Percentiles rank a stretch among this genome's conserved stretches.
phyloP scores from a whole-genome alignment of 1,140 invertebrate genomes.

The Mizuhopecten yessoensis region DNA sequence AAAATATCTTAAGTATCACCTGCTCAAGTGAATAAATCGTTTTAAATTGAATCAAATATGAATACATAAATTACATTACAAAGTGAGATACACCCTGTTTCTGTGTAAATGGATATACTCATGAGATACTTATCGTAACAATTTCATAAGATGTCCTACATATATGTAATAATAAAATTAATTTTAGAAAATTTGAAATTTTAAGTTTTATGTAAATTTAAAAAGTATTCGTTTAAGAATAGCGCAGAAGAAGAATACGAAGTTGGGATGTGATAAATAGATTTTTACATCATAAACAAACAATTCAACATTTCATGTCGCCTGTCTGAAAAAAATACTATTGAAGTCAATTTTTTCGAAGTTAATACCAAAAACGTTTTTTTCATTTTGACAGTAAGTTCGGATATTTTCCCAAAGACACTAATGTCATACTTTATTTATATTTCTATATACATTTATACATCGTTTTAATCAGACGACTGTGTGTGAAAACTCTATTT shows the following conservation, averaged over 20 bases:
- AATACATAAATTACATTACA: background rate
- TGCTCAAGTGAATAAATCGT: background rate
- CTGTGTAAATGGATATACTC: background rate
- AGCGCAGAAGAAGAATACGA: background rate
- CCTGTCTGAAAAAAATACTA: too few relatives aligned
- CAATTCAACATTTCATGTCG: too few relatives aligned
- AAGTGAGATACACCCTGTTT: background rate
- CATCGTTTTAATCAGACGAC: too few relatives aligned
- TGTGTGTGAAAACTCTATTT: too few relatives aligned
- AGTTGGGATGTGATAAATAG: background rate
- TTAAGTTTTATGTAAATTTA: background rate
- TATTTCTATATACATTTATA: too few relatives aligned
- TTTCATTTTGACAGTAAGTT: too few relatives aligned
- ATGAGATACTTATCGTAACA: background rate
- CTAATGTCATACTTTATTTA: too few relatives aligned
- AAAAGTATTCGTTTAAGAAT: background rate
- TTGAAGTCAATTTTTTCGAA: too few relatives aligned
- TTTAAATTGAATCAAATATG: background rate
- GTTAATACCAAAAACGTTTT: too few relatives aligned
- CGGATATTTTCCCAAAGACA: too few relatives aligned
- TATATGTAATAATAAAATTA: background rate
- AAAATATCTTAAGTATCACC: background rate
- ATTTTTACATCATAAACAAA: too few relatives aligned
- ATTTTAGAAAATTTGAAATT: background rate
- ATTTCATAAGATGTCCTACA: background rate